Conservation (phyloP, 2,113 vertebrate species). For the Glaucidium brasilianum region DNA sequence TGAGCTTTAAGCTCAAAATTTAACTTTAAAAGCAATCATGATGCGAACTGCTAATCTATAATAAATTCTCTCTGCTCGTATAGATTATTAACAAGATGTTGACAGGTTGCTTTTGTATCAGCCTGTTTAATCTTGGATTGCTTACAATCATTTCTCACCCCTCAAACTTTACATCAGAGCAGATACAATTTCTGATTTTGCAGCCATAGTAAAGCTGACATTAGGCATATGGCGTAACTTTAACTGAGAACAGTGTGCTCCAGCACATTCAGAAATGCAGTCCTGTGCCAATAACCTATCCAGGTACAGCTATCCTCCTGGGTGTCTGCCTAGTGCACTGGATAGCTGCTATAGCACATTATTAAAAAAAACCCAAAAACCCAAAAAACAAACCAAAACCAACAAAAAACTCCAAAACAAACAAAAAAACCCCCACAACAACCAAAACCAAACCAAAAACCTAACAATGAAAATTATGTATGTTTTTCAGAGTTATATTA, state of each 20-base stretch:
- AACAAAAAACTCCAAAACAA: no score
- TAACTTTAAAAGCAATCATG: background rate
- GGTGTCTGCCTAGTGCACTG: background rate
- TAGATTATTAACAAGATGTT: background rate
- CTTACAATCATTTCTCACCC: background rate
- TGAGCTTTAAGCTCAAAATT: background rate
- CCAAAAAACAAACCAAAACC: no score
- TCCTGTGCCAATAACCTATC: background rate
- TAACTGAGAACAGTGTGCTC: background rate
- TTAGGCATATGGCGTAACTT: background rate
- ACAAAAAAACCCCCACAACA: no score
- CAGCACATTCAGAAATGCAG: background rate
- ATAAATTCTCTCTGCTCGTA: background rate
- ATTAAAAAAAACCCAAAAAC: background rate
- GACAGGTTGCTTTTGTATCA: background rate
- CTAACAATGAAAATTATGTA: background rate
- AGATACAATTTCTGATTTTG: background rate
- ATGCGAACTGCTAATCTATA: background rate
- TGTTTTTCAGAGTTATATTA: background rate
- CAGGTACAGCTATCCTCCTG: background rate
- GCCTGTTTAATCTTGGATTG: background rate
- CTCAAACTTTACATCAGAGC: background rate
- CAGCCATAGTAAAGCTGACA: background rate
- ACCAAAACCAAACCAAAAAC: no score
- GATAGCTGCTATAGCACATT: background rate